phyloP scores from a whole-genome alignment of 2,888 invertebrate genomes.

The Resseliella maxima region DNA sequence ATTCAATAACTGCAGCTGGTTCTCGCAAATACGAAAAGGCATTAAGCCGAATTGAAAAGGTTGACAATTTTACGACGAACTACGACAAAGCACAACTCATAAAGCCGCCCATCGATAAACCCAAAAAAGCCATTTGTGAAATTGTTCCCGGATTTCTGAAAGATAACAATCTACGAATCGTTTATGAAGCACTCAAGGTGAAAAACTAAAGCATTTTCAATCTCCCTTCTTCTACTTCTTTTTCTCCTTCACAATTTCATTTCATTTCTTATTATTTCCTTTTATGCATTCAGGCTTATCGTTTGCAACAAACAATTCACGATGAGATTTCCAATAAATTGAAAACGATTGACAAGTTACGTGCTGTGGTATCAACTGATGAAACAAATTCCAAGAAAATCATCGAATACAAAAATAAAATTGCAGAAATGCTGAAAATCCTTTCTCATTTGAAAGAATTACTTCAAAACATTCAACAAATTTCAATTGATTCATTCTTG shows the following conservation, averaged over 20 bases:
- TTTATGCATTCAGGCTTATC: neutral
- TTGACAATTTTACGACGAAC: neutral
- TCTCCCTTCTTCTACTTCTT: neutral
- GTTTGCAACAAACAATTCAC: constrained; percentile 31
- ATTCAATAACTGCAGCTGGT: neutral
- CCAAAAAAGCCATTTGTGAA: constrained; percentile 62
- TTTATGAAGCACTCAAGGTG: constrained; percentile 64
- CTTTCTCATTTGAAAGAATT: constrained; percentile 5
- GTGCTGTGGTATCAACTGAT: neutral
- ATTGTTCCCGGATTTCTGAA: constrained; percentile 65
- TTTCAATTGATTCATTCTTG: constrained; percentile 26
- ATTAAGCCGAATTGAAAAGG: constrained; percentile 1
- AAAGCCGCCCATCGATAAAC: constrained; percentile 64
- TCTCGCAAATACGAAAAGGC: constrained; percentile 14
- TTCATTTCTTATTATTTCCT: too few relatives aligned
- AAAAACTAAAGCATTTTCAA: neutral
- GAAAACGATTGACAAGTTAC: neutral
- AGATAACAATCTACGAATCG: constrained; percentile 63
- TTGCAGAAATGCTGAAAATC: constrained; percentile 24
- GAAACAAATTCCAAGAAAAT: neutral
- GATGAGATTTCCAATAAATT: neutral
- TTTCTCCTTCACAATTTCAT: neutral
- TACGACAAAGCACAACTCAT: neutral
- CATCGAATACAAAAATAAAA: neutral
- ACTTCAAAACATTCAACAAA: constrained; percentile 6